Base-by-base conservation (phyloP, 2,888 invertebrate species). In the Plagodis dolabraria region DNA sequence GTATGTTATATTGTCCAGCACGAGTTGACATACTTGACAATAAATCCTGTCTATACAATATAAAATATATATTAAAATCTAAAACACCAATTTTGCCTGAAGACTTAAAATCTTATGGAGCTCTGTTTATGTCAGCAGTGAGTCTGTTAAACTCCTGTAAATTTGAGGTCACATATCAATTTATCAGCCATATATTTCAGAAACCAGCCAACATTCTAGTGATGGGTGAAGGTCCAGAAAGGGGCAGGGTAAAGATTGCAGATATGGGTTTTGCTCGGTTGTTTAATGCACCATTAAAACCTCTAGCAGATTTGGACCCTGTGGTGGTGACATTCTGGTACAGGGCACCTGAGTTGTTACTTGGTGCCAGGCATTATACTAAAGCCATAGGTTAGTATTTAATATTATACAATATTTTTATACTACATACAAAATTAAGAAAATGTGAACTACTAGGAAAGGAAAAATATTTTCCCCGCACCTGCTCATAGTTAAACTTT, bases 241-340 rank as follows among this genome's bases (percentile, higher is more conserved):
- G 99, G 71, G 99, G 99, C 1, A 93, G 99, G 68, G 99, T 99
- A 0, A 99, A 99, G 93, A 99, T 99, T 79, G 99, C 99, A 34
- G 99, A 99, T 84, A 99, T 99, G 99, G 99, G 99, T 0, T 99
- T 99, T 93, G 99, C 99, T 0, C 94, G 99, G 65, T 93, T 99
- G 51, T 99, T 99, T 83, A 99, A 99, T 93, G 98, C 99, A 2
- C 99, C 99, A 0, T 89, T 99, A 55, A 99, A 99, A 87, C 99
- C 99, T 0, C 90, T 99, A 43, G 99, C 99, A 8, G 99, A 99
- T 90, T 93, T 99, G 69, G 99, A 99, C 93, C 99, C 99, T 6
- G 99, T 99, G 2, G 99, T 99, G 46, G 99, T 99, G 4, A 99
- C 99, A 68, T 99, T 99, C 92, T 99, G 99, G 99, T 99, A 99